phyloP scores from a whole-genome alignment of 1,140 invertebrate genomes.

The Contarinia nasturtii region DNA sequence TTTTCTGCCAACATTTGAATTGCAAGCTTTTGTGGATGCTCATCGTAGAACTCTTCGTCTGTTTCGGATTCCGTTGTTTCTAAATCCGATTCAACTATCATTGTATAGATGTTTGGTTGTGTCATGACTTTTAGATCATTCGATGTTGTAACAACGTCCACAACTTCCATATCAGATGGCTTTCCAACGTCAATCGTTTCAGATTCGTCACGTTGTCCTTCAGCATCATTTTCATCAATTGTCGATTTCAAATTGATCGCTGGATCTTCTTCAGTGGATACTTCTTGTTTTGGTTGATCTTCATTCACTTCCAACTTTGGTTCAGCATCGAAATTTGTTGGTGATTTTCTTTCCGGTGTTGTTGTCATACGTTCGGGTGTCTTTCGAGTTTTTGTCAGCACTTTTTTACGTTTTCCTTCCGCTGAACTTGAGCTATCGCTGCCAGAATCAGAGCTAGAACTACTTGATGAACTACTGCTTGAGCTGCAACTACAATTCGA shows the following conservation, averaged over 20 bases:
- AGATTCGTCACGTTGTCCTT: background rate
- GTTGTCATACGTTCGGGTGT: constrained; percentile 11
- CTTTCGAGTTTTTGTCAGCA: background rate
- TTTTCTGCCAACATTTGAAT: constrained; percentile 51
- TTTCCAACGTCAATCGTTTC: constrained; percentile 5
- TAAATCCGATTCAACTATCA: constrained; percentile 54
- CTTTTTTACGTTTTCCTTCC: constrained; percentile 17
- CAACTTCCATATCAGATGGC: constrained; percentile 7
- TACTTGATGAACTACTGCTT: constrained; percentile 37
- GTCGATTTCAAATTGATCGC: too few species aligned
- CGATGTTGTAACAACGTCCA: constrained; percentile 9
- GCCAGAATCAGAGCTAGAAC: constrained; percentile 45
- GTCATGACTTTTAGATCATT: constrained; percentile 7
- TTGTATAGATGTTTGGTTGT: background rate
- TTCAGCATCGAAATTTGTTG: background rate
- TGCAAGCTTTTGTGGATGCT: constrained; percentile 49
- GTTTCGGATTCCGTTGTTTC: constrained; percentile 66
- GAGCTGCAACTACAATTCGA: constrained; percentile 49
- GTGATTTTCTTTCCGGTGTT: constrained; percentile 13
- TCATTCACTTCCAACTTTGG: background rate
- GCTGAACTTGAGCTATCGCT: constrained; percentile 33
- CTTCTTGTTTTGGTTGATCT: too few species aligned
- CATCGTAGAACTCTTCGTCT: constrained; percentile 72
- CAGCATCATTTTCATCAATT: background rate
- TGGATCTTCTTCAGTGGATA: too few species aligned